Evolutionary conservation across 2,113 vertebrate species (phyloP).

Genomic region (Actenoides hombroni): DNA sequence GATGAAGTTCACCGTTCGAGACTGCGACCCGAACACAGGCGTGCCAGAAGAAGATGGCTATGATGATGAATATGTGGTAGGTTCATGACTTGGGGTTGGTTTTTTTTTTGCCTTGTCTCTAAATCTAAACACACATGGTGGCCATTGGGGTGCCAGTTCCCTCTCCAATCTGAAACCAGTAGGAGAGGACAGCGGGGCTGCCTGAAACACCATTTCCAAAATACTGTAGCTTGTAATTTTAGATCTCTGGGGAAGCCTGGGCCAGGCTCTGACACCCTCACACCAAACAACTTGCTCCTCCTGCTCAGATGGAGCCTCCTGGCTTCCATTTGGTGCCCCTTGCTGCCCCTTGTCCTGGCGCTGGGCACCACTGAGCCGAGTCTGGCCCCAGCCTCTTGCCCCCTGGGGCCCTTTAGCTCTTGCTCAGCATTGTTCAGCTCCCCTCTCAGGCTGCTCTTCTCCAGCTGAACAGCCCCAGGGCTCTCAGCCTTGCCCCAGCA

Average conservation of each 20-base stretch:
- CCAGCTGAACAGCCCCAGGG: neutral
- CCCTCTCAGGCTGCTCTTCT: neutral
- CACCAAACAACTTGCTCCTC: neutral
- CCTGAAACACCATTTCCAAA: too few species aligned
- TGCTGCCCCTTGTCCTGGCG: neutral
- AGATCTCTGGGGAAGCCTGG: neutral
- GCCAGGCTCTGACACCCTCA: neutral
- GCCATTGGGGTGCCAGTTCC: neutral
- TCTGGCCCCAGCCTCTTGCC: too few species aligned
- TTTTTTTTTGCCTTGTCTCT: neutral
- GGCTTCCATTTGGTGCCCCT: neutral
- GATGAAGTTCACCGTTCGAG: constrained; percentile 92
- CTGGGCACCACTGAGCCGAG: neutral
- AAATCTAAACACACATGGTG: rapidly evolving
- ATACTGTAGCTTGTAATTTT: too few species aligned
- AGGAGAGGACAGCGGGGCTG: neutral
- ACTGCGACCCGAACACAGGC: constrained; percentile 94
- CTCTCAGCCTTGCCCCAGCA: neutral
- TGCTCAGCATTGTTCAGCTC: neutral
- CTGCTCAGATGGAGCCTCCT: neutral
- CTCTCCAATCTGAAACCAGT: neutral
- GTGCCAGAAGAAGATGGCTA: constrained; percentile 94
- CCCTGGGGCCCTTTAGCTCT: neutral
- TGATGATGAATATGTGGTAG: constrained; percentile 95
- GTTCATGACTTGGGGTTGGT: neutral